Evolutionary conservation across 1,140 invertebrate genomes (phyloP).

Genomic region (Drosophila guanche): DNA sequence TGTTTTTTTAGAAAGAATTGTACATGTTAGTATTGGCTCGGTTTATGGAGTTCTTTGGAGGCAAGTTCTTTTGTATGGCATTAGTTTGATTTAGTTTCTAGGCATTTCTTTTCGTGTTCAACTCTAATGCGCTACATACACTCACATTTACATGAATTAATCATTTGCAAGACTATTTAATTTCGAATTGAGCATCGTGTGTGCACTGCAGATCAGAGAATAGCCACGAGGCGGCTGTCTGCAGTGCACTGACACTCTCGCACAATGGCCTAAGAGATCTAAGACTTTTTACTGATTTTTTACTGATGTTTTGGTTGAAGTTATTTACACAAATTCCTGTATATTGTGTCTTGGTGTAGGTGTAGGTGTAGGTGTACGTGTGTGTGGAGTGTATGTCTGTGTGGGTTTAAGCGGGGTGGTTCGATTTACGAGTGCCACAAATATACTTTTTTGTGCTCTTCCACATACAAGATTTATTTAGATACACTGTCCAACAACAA

Average conservation of each 20-base stretch:
- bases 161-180: slow-evolving; percentile 37
- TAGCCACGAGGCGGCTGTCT: slow-evolving; percentile 34
- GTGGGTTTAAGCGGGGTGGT: slow-evolving; percentile 51
- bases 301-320: slow-evolving; percentile 62
- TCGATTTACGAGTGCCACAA: slow-evolving; percentile 48
- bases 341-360: slow-evolving; percentile 22
- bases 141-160: slow-evolving; percentile 58
- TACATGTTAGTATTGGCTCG: slow-evolving; percentile 50
- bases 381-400: slow-evolving; percentile 27
- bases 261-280: slow-evolving; percentile 57
- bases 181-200: slow-evolving; percentile 25
- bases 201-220: slow-evolving; percentile 18
- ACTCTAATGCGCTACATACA: slow-evolving; percentile 65
- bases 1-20: slow-evolving; percentile 44
- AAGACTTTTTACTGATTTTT: slow-evolving; percentile 75
- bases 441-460: slow-evolving; percentile 35
- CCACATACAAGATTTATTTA: slow-evolving; percentile 28
- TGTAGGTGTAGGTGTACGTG: slow-evolving; percentile 1
- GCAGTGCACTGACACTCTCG: slow-evolving; percentile 38
- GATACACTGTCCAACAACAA: slow-evolving; percentile 47
- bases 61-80: slow-evolving; percentile 29
- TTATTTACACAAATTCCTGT: slow-evolving; percentile 60
- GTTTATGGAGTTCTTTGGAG: not conserved
- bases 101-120: slow-evolving; percentile 45
- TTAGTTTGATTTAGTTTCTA: slow-evolving; percentile 50